Percentiles rank a stretch among this genome's conserved stretches.
phyloP scores from a whole-genome alignment of 2,888 invertebrate species.

The Leptarthrus brevirostris region DNA sequence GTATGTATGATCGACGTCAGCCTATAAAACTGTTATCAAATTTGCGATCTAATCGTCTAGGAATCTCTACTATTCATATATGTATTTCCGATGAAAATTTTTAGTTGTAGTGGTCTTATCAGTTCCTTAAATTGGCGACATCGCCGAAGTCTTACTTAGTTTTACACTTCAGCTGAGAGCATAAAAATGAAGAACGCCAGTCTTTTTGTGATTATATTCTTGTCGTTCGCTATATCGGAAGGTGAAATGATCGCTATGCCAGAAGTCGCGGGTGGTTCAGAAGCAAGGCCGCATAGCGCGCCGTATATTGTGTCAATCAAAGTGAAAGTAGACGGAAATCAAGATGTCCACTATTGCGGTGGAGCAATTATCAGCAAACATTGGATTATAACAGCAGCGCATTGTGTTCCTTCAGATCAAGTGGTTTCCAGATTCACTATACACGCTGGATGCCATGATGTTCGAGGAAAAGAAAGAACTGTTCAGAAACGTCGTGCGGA shows the following conservation, averaged over 20 bases:
- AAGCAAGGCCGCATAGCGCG: slow-evolving; percentile 63
- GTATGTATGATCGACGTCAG: too few relatives aligned
- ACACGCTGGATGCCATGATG: slow-evolving; percentile 64
- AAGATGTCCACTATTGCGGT: slow-evolving; percentile 63
- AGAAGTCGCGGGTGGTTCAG: slow-evolving; percentile 51
- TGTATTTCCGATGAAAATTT: too few relatives aligned
- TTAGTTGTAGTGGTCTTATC: slow-evolving; percentile 9
- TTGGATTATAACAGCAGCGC: slow-evolving; percentile 66
- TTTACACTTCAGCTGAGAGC: background rate
- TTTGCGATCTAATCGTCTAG: too few relatives aligned
- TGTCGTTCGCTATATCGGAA: too few relatives aligned
- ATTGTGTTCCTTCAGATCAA: slow-evolving; percentile 61
- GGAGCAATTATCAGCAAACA: slow-evolving; percentile 64
- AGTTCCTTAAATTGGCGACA: slow-evolving; percentile 1
- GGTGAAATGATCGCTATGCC: background rate
- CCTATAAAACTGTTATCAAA: too few relatives aligned
- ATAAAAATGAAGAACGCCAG: slow-evolving; percentile 33
- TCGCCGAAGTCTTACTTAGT: background rate
- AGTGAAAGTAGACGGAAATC: slow-evolving; percentile 55
- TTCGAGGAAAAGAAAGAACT: slow-evolving; percentile 58
- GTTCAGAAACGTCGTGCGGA: slow-evolving; percentile 63
- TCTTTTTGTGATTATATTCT: too few relatives aligned
- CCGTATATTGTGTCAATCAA: slow-evolving; percentile 65
- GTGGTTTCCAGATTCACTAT: slow-evolving; percentile 61
- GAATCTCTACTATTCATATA: too few relatives aligned